A percentile compares a stretch with the other conserved stretches of the same genome.
Conservation (phyloP, 2,113 vertebrate species). For the Ramphastos sulfuratus region DNA sequence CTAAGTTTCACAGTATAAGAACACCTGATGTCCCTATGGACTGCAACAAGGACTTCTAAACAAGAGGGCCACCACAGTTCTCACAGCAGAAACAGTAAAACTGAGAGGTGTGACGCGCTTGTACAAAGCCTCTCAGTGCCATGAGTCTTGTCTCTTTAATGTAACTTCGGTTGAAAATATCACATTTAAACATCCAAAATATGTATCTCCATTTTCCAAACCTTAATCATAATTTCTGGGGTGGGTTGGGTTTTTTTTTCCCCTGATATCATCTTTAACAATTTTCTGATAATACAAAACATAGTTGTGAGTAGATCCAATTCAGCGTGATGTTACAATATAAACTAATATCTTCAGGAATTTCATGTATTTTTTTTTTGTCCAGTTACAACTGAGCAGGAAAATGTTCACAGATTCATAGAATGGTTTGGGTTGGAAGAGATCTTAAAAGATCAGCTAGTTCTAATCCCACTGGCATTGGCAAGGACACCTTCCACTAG, state of each 20-base stretch:
- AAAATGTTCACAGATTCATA: background rate
- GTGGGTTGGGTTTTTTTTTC: too few relatives aligned
- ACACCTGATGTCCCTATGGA: background rate
- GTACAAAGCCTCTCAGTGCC: background rate
- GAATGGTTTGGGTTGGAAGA: too few relatives aligned
- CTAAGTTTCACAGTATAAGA: background rate
- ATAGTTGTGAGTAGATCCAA: background rate
- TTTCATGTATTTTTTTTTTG: fast-evolving
- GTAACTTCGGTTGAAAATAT: background rate
- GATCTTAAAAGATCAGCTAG: too few relatives aligned
- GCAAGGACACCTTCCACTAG: too few relatives aligned
- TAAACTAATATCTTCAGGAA: background rate
- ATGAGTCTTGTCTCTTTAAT: background rate
- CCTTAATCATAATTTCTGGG: background rate
- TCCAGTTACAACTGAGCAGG: background rate
- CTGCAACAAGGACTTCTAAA: background rate
- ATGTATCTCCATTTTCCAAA: background rate
- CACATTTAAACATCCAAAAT: background rate
- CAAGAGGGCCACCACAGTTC: background rate
- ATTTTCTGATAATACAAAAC: background rate
- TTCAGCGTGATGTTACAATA: background rate
- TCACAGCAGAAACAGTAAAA: background rate
- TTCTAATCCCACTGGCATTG: too few relatives aligned
- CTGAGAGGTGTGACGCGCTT: background rate
- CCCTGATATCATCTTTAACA: too few relatives aligned